phyloP scores from a whole-genome alignment of 2,888 invertebrate genomes.

The Trisateles emortualis region DNA sequence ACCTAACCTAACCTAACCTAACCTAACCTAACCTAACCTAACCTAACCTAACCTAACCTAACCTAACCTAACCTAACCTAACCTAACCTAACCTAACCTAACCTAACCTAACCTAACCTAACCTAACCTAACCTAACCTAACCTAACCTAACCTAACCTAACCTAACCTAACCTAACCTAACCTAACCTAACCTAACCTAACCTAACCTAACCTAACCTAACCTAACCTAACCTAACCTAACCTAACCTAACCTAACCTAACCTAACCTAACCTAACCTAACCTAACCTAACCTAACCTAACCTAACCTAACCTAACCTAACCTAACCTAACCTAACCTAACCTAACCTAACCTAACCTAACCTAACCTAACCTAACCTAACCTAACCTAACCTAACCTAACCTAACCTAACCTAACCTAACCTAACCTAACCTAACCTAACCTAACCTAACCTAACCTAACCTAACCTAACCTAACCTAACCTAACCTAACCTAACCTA shows the following conservation, averaged over 20 bases:
- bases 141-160: slow-evolving; percentile 20
- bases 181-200: slow-evolving; percentile 5
- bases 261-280: slow-evolving; percentile 6
- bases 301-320: slow-evolving; percentile 7
- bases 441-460: slow-evolving; percentile 12
- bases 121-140: slow-evolving; percentile 34
- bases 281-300: slow-evolving; percentile 7
- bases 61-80: slow-evolving; percentile 33
- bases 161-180: slow-evolving; percentile 7
- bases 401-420: not conserved
- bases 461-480: slow-evolving; percentile 26
- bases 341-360: slow-evolving; percentile 8
- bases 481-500: slow-evolving; percentile 27
- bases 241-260: slow-evolving; percentile 4
- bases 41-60: slow-evolving; percentile 25
- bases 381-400: slow-evolving; percentile 8
- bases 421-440: not conserved
- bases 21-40: slow-evolving; percentile 27
- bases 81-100: slow-evolving; percentile 34
- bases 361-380: slow-evolving; percentile 8
- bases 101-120: slow-evolving; percentile 34
- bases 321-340: slow-evolving; percentile 6
- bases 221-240: slow-evolving; percentile 5
- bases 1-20: slow-evolving; percentile 6
- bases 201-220: slow-evolving; percentile 5